Conservation (phyloP, 2,113 vertebrate species). For the Physeter macrocephalus region DNA sequence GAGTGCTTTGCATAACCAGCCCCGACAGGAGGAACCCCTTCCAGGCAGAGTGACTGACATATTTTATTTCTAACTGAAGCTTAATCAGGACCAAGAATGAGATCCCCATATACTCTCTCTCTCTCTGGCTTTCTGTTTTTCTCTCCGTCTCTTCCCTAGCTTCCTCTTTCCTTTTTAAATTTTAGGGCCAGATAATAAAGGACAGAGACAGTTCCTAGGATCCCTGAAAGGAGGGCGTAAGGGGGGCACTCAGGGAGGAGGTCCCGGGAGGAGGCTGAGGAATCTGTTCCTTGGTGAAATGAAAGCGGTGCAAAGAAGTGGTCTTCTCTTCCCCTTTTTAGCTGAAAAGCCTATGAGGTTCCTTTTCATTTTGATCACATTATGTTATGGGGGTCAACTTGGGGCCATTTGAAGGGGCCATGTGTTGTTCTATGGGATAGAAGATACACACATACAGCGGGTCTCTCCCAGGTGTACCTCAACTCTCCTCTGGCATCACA, state of each 20-base stretch:
- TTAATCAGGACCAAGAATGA: constrained; percentile 77
- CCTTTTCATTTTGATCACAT: background rate
- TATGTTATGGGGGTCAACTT: background rate
- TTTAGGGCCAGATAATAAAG: constrained; percentile 59
- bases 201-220: background rate
- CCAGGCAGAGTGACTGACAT: constrained; percentile 81
- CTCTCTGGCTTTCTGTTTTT: background rate
- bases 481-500: background rate
- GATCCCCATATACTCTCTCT: background rate
- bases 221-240: background rate
- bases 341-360: background rate
- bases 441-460: background rate
- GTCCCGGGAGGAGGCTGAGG: background rate
- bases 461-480: too few species aligned
- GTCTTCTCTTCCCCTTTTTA: background rate
- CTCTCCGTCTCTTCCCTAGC: background rate
- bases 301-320: background rate
- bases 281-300: background rate
- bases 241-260: background rate
- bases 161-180: constrained; percentile 61
- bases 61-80: constrained; percentile 84
- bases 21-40: constrained; percentile 80
- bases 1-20: constrained; percentile 82
- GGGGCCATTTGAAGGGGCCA: background rate
- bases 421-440: background rate